These are phyloP conservation scores for Greenwoodochromis staneri DNA, from an alignment of 2,113 vertebrate genomes.

Conservation along the genomic window DNA sequence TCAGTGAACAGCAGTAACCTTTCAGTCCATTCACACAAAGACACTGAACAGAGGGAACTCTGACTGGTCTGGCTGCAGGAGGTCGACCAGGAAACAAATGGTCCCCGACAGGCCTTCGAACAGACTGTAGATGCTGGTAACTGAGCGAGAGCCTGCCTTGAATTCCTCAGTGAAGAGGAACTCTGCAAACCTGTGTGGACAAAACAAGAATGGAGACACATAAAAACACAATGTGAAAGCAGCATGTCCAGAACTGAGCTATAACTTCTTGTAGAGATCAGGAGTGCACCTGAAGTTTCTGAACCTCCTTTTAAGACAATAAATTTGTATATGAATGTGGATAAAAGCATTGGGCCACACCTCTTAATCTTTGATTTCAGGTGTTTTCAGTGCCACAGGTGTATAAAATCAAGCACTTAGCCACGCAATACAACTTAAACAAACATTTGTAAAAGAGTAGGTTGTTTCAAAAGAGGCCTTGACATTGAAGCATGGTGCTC, in stretches of 20 bases:
- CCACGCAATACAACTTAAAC: not conserved
- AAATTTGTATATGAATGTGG: not conserved
- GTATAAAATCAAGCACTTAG: not conserved
- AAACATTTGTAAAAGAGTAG: not conserved
- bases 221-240: not conserved
- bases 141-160: conserved; percentile 75
- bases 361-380: not conserved
- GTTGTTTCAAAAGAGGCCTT: not conserved
- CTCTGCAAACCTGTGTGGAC: conserved; percentile 79
- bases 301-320: not conserved
- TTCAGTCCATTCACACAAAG: conserved; percentile 73
- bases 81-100: conserved; percentile 83
- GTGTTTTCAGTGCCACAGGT: not conserved
- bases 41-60: conserved; percentile 88
- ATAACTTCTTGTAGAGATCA: not conserved
- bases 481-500: not conserved
- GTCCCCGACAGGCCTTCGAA: conserved; percentile 87
- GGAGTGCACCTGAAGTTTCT: not conserved
- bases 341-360: not conserved
- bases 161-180: conserved; percentile 88
- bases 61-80: conserved; percentile 82
- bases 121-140: conserved; percentile 81
- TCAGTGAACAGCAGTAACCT: not conserved
- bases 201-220: not conserved
- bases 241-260: not conserved